Percentiles rank a stretch among this genome's conserved stretches.
Evolutionary conservation across 2,797 vertebrate genomes (phyloP).

Genomic region (Peromyscus eremicus): DNA sequence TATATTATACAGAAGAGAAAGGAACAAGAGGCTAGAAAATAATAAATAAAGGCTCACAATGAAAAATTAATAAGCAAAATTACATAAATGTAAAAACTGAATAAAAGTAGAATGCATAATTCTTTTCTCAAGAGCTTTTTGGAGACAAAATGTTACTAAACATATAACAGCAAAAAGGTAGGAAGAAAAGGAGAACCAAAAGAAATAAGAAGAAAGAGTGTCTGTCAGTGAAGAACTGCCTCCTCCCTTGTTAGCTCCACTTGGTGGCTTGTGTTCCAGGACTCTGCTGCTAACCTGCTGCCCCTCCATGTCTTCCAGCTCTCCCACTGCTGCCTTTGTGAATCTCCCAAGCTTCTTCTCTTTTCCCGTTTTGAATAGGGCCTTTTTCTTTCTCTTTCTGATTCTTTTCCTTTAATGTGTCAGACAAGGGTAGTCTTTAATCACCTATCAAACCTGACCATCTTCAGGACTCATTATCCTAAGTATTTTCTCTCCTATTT

Average conservation of each 20-base stretch:
- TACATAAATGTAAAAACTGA: neutral
- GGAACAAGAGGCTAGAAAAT: neutral
- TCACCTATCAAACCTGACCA: no score
- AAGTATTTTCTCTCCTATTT: neutral
- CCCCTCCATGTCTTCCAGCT: neutral
- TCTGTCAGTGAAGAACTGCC: neutral
- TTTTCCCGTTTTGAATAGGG: neutral
- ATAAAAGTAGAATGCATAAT: neutral
- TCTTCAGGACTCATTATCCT: neutral
- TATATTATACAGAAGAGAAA: no score
- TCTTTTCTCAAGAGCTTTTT: neutral
- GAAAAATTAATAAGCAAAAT: neutral
- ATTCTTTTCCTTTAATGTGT: neutral
- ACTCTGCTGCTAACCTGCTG: neutral
- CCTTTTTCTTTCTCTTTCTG: neutral
- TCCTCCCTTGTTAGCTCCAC: neutral
- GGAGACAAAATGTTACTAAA: neutral
- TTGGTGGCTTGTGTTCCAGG: no score
- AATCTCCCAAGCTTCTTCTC: neutral
- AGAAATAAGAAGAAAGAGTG: neutral
- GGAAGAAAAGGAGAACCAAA: neutral
- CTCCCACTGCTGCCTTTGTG: no score
- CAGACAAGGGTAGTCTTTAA: neutral
- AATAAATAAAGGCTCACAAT: neutral
- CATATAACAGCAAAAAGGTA: neutral